Evolutionary conservation across 2,888 invertebrate species (phyloP).

Genomic region (Antheraea assamensis): DNA sequence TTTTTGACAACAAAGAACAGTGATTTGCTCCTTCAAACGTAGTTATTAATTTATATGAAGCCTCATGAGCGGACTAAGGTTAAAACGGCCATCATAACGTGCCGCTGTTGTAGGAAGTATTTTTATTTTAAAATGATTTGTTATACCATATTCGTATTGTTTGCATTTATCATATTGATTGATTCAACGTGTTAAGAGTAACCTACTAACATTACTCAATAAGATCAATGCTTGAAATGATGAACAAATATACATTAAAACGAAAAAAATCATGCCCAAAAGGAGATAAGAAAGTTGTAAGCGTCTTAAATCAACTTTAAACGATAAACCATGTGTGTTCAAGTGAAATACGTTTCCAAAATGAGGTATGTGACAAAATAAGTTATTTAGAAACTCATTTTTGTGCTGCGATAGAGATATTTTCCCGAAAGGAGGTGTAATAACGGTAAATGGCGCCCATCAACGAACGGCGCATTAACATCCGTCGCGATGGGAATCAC

Average conservation of each 20-base stretch:
- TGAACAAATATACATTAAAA: neutral
- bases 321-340: constrained; percentile 7
- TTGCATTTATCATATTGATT: neutral
- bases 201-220: neutral
- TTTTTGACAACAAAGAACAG: no score
- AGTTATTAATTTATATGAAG: no score
- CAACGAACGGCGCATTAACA: constrained; percentile 62
- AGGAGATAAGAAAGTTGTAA: neutral
- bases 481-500: constrained; percentile 55
- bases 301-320: constrained; percentile 7
- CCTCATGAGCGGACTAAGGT: no score
- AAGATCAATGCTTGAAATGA: neutral
- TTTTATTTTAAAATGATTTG: neutral
- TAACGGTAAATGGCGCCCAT: constrained; percentile 69
- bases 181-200: neutral
- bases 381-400: constrained; percentile 68
- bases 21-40: no score
- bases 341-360: constrained; percentile 40
- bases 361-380: constrained; percentile 58
- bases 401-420: constrained; percentile 62
- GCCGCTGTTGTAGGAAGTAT: no score
- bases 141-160: neutral
- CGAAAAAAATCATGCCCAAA: neutral
- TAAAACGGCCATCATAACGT: no score
- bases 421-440: constrained; percentile 58